A percentile compares a stretch with the other conserved stretches of the same genome.
Conservation (phyloP, 2,888 invertebrate genomes). For the Tetragnatha montana region DNA sequence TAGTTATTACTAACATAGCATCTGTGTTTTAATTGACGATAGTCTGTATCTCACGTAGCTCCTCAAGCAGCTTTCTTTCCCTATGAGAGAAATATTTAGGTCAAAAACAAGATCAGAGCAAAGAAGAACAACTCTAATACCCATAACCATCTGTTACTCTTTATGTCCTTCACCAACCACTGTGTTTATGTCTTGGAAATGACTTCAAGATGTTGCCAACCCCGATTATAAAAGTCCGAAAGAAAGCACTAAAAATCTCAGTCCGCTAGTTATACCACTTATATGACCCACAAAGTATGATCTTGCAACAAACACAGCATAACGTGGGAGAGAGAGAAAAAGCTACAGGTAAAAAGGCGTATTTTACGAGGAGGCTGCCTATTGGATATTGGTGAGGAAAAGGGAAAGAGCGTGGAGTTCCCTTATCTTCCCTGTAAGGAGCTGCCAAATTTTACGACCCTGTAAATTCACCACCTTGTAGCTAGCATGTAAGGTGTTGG, state of each 20-base stretch:
- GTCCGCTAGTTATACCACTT: slow-evolving; percentile 6
- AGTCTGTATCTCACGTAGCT: too few relatives aligned
- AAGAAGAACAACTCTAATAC: not conserved
- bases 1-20: too few relatives aligned
- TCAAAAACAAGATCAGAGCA: not conserved
- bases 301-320: slow-evolving; percentile 47
- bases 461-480: slow-evolving; percentile 64
- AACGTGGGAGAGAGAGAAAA: not conserved
- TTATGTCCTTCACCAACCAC: slow-evolving; percentile 2
- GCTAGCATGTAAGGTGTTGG: slow-evolving; percentile 47
- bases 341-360: slow-evolving; percentile 57
- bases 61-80: too few relatives aligned
- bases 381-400: slow-evolving; percentile 64
- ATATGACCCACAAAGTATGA: slow-evolving; percentile 62
- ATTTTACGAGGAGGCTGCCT: slow-evolving; percentile 65
- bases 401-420: slow-evolving; percentile 3
- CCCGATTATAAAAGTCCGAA: slow-evolving; percentile 45
- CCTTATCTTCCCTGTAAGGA: slow-evolving; percentile 49
- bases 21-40: too few relatives aligned
- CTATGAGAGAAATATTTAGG: not conserved
- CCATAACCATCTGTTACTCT: not conserved
- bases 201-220: slow-evolving; percentile 32
- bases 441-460: slow-evolving; percentile 55
- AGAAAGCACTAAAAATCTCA: slow-evolving; percentile 22
- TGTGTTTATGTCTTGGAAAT: slow-evolving; percentile 37